Percentiles rank a stretch among this genome's conserved stretches.
Evolutionary conservation across 2,113 vertebrate species (phyloP).

Genomic region (Muscicapa adusta): DNA sequence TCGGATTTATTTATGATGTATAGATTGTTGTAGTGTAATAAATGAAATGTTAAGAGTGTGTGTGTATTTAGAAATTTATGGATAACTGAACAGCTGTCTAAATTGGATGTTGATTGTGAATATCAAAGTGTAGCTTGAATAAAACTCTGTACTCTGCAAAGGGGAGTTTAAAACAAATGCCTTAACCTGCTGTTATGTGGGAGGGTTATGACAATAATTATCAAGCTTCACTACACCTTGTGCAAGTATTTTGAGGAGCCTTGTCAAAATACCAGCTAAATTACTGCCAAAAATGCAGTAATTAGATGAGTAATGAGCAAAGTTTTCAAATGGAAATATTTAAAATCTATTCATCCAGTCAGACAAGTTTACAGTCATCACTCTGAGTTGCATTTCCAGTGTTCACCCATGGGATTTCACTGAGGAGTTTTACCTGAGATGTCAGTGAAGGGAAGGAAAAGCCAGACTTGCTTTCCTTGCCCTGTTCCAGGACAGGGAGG

Average conservation of each 20-base stretch:
- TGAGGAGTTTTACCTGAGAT: no score
- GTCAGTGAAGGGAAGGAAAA: neutral
- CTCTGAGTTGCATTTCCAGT: neutral
- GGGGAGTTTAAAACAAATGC: neutral
- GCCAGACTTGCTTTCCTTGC: neutral
- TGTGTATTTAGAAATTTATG: neutral
- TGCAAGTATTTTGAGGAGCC: neutral
- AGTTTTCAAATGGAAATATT: neutral
- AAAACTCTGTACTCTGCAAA: neutral
- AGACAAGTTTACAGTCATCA: neutral
- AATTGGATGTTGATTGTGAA: neutral
- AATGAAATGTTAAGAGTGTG: neutral
- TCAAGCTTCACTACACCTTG: neutral
- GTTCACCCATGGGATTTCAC: neutral
- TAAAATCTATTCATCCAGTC: neutral
- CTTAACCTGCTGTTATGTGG: conserved; percentile 13
- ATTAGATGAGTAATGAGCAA: neutral
- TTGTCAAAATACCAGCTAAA: conserved; percentile 31
- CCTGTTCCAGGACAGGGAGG: neutral
- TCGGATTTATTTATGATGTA: neutral
- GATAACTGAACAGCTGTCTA: neutral
- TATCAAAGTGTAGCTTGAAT: neutral
- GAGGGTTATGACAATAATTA: conserved; percentile 31
- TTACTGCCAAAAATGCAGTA: neutral
- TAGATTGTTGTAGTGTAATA: neutral